Conservation (phyloP, 2,888 invertebrate genomes). For the Eurois occulta region DNA sequence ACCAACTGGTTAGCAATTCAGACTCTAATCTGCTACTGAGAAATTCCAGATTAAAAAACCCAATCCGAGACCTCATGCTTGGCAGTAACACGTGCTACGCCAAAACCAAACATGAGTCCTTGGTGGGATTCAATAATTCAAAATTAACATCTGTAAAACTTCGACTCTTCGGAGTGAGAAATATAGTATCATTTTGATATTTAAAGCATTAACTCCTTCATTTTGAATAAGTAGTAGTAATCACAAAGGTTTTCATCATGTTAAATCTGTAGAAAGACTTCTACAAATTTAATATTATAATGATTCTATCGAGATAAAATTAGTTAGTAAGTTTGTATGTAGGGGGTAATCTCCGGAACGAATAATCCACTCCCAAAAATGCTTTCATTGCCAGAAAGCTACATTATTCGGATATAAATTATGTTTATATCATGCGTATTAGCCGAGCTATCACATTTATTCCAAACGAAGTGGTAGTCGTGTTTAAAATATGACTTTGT, state of each 20-base stretch:
- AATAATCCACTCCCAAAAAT: no score
- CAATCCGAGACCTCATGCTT: background rate
- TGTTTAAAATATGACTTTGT: background rate
- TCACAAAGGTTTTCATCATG: background rate
- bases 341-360: no score
- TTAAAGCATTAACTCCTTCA: background rate
- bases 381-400: no score
- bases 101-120: background rate
- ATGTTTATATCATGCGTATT: no score
- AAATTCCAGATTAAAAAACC: background rate
- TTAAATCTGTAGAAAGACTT: no score
- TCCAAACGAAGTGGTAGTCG: no score
- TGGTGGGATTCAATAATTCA: background rate
- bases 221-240: background rate
- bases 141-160: background rate
- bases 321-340: no score
- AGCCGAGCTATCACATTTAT: no score
- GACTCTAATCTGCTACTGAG: background rate
- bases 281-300: no score
- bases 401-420: no score
- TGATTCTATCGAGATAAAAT: no score
- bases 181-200: background rate
- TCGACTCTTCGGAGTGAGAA: background rate
- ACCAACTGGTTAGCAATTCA: background rate
- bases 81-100: no score